Evolutionary conservation across 2,888 invertebrate genomes (phyloP).

Genomic region (Lithophane ornitopus): DNA sequence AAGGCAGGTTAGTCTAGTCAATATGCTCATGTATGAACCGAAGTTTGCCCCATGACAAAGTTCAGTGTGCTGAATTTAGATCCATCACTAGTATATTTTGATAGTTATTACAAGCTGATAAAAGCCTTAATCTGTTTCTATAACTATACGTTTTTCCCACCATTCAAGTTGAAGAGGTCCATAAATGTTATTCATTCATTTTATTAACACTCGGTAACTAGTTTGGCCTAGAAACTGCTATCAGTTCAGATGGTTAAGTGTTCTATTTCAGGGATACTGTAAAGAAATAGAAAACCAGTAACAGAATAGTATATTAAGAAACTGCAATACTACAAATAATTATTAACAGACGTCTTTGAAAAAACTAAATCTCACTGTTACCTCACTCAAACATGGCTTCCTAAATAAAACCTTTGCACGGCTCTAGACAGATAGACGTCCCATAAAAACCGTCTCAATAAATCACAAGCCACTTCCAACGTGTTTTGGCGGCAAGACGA

Average conservation of each 20-base stretch:
- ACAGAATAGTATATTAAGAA: not conserved
- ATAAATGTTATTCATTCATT: not conserved
- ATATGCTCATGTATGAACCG: not conserved
- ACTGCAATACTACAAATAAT: not conserved
- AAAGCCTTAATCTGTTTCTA: not conserved
- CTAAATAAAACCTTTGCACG: slow-evolving; percentile 6
- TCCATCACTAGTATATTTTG: not conserved
- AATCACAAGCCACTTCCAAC: slow-evolving; percentile 50
- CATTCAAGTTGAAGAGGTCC: not conserved
- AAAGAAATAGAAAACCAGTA: not conserved
- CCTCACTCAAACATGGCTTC: not conserved
- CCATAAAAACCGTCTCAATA: slow-evolving; percentile 26
- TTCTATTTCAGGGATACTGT: not conserved
- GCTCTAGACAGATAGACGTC: not conserved
- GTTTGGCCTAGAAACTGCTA: not conserved
- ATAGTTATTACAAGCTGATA: not conserved
- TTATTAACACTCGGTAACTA: too few relatives aligned
- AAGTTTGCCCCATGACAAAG: not conserved
- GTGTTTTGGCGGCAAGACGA: slow-evolving; percentile 57
- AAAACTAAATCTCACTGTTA: not conserved
- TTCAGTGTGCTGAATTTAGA: not conserved
- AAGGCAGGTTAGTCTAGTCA: not conserved
- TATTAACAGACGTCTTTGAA: not conserved
- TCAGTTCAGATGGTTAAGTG: not conserved
- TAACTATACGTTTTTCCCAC: not conserved